Base-by-base conservation (phyloP, 2,888 invertebrate species). In the Scrobipalpa atriplicella region DNA sequence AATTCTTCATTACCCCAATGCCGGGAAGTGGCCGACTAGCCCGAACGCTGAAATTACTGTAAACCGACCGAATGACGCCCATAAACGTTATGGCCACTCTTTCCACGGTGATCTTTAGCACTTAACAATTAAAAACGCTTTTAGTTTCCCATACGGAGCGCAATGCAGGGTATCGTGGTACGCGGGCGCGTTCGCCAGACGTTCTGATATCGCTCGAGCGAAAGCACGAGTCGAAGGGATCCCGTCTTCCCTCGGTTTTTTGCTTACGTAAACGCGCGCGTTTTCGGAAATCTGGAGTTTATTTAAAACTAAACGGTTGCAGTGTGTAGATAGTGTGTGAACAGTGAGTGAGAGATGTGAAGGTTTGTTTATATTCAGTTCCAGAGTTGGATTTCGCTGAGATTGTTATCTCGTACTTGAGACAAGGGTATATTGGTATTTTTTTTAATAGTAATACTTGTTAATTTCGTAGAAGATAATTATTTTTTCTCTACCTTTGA, bases 1-100 rank as follows among this genome's bases (percentile, higher is more conserved):
- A 78, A 79, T 78, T 77, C 73, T 77, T 78, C 78, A 82, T 82
- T 78, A 77, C 70, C 67, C 66, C 67, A 70, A 74, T 16, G 62
- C 10, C 19, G 13, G 62, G 62, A 43, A 62, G 43, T 18, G 58
- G 38, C 58, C 16, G 36, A 8, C 16, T 29, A 29, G 36, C n/a
- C 9, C 10, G 38, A 58, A 58, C 38, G 16, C 16, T 38, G 38
- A 38, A 36, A 58, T 58, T 58, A 58, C 58, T 58, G 38, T 36
- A 38, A 58, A 58, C 36, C 58, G 13, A 7, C 13, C 16, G 16
- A 58, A 58, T 58, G 58, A 64, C 56, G 64, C 61, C 64, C 60
- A 65, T 64, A 67, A 68, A 68, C 60, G 47, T 62, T 62, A 58
- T 21, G 51, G 29, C 54, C 82, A 87, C 86, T n/a, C 85, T 81